Percentiles rank a stretch among this genome's conserved stretches.
Conservation (phyloP, 2,797 vertebrate genomes). For the Rhinichthys osculus region DNA sequence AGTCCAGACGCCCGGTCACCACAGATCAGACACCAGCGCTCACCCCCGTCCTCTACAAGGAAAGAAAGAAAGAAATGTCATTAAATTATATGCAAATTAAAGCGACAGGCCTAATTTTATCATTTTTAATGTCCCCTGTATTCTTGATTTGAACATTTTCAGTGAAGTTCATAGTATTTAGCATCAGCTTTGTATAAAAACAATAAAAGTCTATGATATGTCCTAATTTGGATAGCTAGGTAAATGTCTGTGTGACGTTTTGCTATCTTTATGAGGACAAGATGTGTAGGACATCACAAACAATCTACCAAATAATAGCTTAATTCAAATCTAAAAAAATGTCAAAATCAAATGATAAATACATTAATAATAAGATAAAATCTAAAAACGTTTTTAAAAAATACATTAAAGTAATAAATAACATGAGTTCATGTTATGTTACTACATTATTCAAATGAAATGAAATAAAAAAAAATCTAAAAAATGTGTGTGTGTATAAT, state of each 20-base stretch:
- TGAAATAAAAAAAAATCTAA: too few relatives aligned
- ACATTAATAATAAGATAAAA: not conserved
- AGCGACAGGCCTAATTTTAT: not conserved
- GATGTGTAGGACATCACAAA: not conserved
- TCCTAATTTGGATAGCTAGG: not conserved
- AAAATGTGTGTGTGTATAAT: too few relatives aligned
- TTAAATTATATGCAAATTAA: not conserved
- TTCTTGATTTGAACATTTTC: not conserved
- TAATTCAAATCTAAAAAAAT: not conserved
- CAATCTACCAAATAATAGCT: not conserved
- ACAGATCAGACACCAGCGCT: constrained; percentile 97
- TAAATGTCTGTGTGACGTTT: not conserved
- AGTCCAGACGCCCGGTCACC: constrained; percentile 96
- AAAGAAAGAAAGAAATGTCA: not conserved
- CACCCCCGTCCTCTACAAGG: constrained; percentile 20
- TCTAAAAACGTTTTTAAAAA: not conserved
- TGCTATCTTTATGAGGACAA: not conserved
- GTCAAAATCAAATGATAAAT: not conserved
- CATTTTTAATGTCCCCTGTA: not conserved
- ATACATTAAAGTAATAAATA: not conserved
- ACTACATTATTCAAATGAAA: too few relatives aligned
- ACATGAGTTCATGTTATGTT: too few relatives aligned
- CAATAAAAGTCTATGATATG: not conserved
- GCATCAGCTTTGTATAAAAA: not conserved
- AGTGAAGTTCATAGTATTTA: too few relatives aligned